Evolutionary conservation across 2,888 invertebrate genomes (phyloP).

Genomic region (Tetragnatha montana): DNA sequence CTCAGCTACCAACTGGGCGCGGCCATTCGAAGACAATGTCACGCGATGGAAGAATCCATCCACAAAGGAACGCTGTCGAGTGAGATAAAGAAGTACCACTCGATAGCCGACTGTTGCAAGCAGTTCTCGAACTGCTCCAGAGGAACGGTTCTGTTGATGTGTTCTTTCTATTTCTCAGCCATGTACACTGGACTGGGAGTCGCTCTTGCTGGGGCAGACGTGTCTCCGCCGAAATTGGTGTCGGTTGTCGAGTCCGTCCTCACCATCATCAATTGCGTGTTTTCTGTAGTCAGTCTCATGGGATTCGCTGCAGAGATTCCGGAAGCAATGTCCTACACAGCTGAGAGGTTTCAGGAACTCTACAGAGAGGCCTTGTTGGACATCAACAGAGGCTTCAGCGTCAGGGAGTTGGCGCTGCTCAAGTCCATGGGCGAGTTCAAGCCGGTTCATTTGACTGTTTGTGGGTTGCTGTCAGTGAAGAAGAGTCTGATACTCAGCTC

Average conservation of each 20-base stretch:
- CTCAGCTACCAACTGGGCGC: slow-evolving; percentile 1
- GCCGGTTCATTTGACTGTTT: slow-evolving; percentile 9
- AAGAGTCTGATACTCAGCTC: slow-evolving; percentile 20
- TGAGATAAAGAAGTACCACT: not conserved
- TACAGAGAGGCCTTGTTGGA: not conserved
- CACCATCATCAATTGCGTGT: not conserved
- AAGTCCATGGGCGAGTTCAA: not conserved
- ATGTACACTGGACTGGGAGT: slow-evolving; percentile 12
- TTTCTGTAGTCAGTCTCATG: not conserved
- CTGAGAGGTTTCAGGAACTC: too few relatives aligned
- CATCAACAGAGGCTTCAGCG: too few relatives aligned
- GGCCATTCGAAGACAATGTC: not conserved
- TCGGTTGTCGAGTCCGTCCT: not conserved
- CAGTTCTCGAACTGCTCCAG: not conserved
- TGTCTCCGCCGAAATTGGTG: not conserved
- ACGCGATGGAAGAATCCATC: not conserved
- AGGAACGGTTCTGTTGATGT: not conserved
- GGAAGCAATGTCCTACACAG: not conserved
- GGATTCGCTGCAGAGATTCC: slow-evolving; percentile 5
- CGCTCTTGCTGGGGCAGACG: not conserved
- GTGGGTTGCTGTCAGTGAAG: not conserved
- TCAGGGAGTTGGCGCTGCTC: not conserved
- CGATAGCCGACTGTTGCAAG: not conserved
- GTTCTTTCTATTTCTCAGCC: not conserved
- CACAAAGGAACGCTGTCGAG: not conserved